These are phyloP conservation scores for Thymallus thymallus DNA, from an alignment of 2,113 vertebrate genomes.

Conservation along the genomic window DNA sequence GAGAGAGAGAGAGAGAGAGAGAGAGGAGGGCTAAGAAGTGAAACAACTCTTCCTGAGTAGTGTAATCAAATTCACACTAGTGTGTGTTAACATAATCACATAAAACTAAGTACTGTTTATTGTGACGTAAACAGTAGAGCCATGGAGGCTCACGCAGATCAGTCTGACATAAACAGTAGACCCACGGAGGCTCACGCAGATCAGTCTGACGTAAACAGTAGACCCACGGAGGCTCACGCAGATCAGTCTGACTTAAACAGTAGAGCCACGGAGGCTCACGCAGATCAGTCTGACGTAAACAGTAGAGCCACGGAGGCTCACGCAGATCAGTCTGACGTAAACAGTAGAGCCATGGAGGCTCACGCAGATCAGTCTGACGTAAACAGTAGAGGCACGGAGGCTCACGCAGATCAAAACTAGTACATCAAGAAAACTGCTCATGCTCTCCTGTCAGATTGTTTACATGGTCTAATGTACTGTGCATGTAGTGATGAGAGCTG, in stretches of 20 bases:
- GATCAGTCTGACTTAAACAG: constrained; percentile 28
- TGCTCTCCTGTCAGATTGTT: background rate
- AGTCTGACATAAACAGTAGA: constrained; percentile 22
- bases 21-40: background rate
- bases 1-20: background rate
- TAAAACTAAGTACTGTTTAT: constrained; percentile 18
- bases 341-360: constrained; percentile 9
- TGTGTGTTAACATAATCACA: constrained; percentile 37
- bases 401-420: background rate
- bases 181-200: background rate
- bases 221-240: background rate
- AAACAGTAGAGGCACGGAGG: constrained; percentile 18
- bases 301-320: background rate
- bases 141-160: background rate
- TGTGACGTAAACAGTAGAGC: constrained; percentile 23
- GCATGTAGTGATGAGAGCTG: constrained; percentile 46
- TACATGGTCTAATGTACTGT: constrained; percentile 12
- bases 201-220: constrained; percentile 26
- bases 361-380: background rate
- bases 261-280: background rate
- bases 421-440: constrained; percentile 1
- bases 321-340: constrained; percentile 17
- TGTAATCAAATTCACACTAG: constrained; percentile 24
- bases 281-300: constrained; percentile 26
- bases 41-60: constrained; percentile 20